Base-by-base conservation (phyloP, 2,888 invertebrate genomes). In the Strigamia crassipes region DNA sequence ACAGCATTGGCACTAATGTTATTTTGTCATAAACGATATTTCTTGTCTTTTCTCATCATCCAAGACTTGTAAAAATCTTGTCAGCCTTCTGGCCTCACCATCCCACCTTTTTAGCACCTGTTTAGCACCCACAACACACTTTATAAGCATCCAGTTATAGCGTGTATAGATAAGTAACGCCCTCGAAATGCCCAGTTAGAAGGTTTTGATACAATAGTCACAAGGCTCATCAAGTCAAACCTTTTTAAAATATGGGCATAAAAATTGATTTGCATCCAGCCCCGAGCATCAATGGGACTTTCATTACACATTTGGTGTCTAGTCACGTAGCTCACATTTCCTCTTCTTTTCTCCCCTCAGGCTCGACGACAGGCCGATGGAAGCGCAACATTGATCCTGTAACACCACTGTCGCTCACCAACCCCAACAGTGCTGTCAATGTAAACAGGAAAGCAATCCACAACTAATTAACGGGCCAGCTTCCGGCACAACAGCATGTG, bases 191-290 rank as follows among this genome's bases (percentile, higher is more conserved):
- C 27, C 73, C 73, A 73, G 73, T 73, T 73, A 27, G 18, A 27
- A 18, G 56, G 18, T n/a, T 56, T 56, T 18, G 56, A 56, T 56
- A 18, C 31, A 23, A 10, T 10, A 66, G 66, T 23, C 23, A 23
- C 51, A 9, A 12, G 13, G 12, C 73, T 73, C 73, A 27, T 31
- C 73, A 27, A 73, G 73, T 73, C 73, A 27, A 73, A 27, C 73
- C 31, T 31, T 73, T 31, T 73, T 73, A 73, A 73, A 73, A 73
- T 73, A 73, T 73, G 73, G 31, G 73, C 2, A 73, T 73, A 73
- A 73, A 73, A 73, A 73, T 73, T 73, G 73, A 73, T 73, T 73
- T 73, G 73, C 73, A 73, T 73, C 23, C 73, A 73, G 73, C 73
- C 73, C 73, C 27, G 31, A 73, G 73, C 73, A 27, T 73, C 73